A percentile compares a stretch with the other conserved stretches of the same genome.
Conservation (phyloP, 92 coral and sea anemone species). For the Umimayanthus chanpuru region DNA sequence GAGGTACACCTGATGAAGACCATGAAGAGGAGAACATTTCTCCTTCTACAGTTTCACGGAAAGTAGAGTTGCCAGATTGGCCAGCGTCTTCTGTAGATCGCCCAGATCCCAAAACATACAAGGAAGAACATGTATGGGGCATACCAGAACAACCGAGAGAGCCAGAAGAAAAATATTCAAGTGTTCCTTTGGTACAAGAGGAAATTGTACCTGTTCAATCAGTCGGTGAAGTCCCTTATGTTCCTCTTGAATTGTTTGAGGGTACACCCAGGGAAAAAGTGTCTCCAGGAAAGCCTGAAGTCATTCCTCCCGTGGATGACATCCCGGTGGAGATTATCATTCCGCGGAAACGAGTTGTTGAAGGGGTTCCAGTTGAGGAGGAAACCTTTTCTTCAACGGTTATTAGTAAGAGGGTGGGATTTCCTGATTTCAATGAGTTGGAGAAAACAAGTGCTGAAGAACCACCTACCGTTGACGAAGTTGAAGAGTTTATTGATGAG, state of each 20-base stretch:
- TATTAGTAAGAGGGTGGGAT: not conserved
- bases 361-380: not conserved
- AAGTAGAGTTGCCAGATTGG: conserved; percentile 1
- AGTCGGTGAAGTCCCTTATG: not conserved
- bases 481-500: conserved; percentile 19
- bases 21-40: not conserved
- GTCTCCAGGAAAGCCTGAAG: conserved; percentile 43
- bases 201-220: conserved; percentile 40
- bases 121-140: conserved; percentile 31
- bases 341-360: not conserved
- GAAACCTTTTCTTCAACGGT: not conserved
- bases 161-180: conserved; percentile 29
- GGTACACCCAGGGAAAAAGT: not conserved
- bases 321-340: not conserved
- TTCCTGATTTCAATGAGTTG: conserved; percentile 9
- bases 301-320: conserved; percentile 31
- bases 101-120: not conserved
- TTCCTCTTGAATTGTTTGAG: conserved; percentile 9
- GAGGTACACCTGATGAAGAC: no score
- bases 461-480: not conserved
- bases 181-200: conserved; percentile 2
- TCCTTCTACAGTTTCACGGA: not conserved
- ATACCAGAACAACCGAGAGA: conserved; percentile 31
- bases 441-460: conserved; percentile 34
- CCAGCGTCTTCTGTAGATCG: not conserved